phyloP scores from a whole-genome alignment of 2,113 vertebrate species.

The Noturus placidus region DNA sequence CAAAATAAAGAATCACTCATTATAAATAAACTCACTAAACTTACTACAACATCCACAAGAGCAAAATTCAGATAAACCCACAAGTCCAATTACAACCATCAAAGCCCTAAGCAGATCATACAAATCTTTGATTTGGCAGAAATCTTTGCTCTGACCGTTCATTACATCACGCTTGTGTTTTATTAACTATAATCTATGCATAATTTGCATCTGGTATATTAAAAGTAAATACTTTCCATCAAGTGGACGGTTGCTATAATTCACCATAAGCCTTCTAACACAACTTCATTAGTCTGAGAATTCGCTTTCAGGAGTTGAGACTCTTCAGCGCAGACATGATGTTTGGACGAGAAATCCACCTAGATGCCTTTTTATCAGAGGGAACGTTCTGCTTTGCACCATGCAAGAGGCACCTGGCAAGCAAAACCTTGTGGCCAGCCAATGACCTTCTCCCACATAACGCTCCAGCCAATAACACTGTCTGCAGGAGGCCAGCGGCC shows the following conservation, averaged over 20 bases:
- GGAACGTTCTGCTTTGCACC: slow-evolving; percentile 50
- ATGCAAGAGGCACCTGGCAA: slow-evolving; percentile 54
- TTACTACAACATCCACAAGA: background rate
- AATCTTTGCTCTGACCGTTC: background rate
- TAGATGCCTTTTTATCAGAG: slow-evolving; percentile 49
- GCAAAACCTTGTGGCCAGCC: slow-evolving; percentile 49
- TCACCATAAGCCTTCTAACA: background rate
- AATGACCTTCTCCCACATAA: slow-evolving; percentile 56
- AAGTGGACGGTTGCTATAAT: background rate
- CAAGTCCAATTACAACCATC: background rate
- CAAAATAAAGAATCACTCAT: no score
- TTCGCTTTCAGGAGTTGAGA: background rate
- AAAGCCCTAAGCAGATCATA: background rate
- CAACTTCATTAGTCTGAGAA: background rate
- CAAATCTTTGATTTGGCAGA: background rate
- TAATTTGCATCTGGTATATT: background rate
- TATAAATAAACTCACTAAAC: background rate
- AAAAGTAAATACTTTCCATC: slow-evolving; percentile 26
- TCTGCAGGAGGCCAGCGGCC: slow-evolving; percentile 34
- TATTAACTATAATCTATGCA: background rate
- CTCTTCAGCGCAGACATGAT: slow-evolving; percentile 2
- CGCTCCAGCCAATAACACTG: slow-evolving; percentile 47
- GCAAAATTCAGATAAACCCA: background rate
- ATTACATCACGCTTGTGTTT: slow-evolving; percentile 16
- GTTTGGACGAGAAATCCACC: slow-evolving; percentile 33